phyloP scores from a whole-genome alignment of 2,113 vertebrate species.

The Heteronetta atricapilla region DNA sequence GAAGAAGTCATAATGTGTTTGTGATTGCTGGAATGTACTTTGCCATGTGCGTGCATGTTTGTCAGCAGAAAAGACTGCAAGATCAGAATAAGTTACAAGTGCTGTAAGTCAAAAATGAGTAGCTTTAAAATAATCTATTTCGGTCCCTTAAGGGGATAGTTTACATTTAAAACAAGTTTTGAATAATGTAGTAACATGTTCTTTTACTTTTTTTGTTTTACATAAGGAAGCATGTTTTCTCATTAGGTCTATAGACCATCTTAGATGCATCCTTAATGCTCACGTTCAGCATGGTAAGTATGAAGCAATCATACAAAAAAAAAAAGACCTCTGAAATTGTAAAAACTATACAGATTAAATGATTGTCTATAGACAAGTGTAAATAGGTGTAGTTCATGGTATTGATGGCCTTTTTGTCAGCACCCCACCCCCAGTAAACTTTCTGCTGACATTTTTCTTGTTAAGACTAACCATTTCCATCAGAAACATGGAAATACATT shows the following conservation, averaged over 20 bases:
- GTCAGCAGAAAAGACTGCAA: neutral
- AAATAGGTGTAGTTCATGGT: neutral
- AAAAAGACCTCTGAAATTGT: neutral
- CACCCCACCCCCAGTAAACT: neutral
- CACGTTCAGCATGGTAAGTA: slow-evolving; percentile 91
- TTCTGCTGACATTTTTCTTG: neutral
- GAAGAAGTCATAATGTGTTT: neutral
- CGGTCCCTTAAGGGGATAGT: neutral
- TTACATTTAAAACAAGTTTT: neutral
- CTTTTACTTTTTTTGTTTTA: slow-evolving; percentile 19
- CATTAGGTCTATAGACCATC: slow-evolving; percentile 87
- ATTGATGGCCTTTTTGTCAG: neutral
- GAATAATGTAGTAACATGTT: neutral
- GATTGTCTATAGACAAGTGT: neutral
- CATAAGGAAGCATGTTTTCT: slow-evolving; percentile 87
- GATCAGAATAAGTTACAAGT: neutral
- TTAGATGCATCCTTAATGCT: slow-evolving; percentile 87
- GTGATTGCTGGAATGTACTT: neutral
- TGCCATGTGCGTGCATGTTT: fast-evolving
- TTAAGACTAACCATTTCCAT: neutral
- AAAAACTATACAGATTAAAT: neutral
- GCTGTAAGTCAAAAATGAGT: neutral
- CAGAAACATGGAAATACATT: neutral
- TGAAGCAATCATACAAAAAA: neutral
- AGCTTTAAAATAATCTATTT: neutral